Evolutionary conservation across 1,140 invertebrate genomes (phyloP).

Genomic region (Mesaphorura yosii): DNA sequence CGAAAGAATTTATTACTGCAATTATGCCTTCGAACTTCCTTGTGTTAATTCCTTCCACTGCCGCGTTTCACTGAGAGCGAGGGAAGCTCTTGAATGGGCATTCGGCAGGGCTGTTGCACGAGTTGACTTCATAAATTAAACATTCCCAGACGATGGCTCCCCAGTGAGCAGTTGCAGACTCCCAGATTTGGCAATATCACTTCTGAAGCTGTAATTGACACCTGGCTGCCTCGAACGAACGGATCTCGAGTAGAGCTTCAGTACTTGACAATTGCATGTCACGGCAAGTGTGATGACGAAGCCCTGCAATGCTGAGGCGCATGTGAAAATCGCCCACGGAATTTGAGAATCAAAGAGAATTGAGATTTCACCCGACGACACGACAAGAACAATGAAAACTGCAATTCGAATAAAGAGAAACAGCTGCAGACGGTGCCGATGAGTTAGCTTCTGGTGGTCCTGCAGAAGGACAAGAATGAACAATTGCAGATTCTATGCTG

Average conservation of each 20-base stretch:
- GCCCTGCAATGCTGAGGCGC: constrained; percentile 43
- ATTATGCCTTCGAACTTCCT: no score
- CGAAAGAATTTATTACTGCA: no score
- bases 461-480: no score
- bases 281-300: constrained; percentile 49
- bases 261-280: constrained; percentile 51
- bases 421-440: constrained; percentile 45
- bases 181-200: constrained; percentile 42
- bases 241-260: constrained; percentile 42
- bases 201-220: constrained; percentile 38
- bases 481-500: no score
- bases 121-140: not conserved
- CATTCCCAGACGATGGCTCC: constrained; percentile 33
- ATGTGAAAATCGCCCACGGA: constrained; percentile 40
- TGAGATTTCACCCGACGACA: constrained; percentile 31
- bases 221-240: constrained; percentile 25
- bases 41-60: no score
- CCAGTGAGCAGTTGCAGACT: constrained; percentile 43
- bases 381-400: constrained; percentile 34
- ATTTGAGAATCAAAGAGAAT: constrained; percentile 16
- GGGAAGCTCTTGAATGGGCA: no score
- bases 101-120: no score
- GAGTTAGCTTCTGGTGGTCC: constrained; percentile 47
- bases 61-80: no score
- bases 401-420: constrained; percentile 49